phyloP scores from a whole-genome alignment of 1,140 invertebrate species.

The Chironomus striatipennis region DNA sequence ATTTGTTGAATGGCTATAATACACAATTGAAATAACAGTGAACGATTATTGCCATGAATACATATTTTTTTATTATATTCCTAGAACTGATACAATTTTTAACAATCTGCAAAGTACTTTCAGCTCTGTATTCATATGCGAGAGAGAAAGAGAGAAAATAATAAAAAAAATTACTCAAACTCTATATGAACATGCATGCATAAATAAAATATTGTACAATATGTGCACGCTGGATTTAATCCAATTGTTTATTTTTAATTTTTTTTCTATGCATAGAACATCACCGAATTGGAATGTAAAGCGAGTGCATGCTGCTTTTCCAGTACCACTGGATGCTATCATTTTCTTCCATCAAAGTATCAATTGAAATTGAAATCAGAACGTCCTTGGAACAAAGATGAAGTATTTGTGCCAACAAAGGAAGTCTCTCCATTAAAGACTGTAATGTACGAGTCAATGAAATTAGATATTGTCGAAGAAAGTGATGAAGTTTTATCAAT shows the following conservation, averaged over 20 bases:
- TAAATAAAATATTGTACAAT: too few relatives aligned
- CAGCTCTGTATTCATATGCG: too few relatives aligned
- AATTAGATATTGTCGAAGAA: background rate
- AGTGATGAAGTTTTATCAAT: background rate
- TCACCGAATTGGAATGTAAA: background rate
- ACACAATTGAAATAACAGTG: too few relatives aligned
- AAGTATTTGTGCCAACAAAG: background rate
- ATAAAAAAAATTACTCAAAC: too few relatives aligned
- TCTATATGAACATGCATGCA: background rate
- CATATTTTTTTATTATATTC: too few relatives aligned
- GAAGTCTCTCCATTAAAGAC: background rate
- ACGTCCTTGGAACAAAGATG: background rate
- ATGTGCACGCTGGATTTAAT: too few relatives aligned
- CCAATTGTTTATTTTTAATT: background rate
- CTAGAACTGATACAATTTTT: too few relatives aligned
- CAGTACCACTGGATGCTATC: background rate
- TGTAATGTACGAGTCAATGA: background rate
- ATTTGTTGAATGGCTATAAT: too few relatives aligned
- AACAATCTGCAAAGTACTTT: background rate
- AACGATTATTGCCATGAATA: too few relatives aligned
- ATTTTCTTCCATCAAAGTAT: constrained; percentile 12
- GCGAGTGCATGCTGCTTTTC: background rate
- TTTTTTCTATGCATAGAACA: background rate
- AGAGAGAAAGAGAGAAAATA: too few relatives aligned
- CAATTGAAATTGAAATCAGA: background rate